These are phyloP conservation scores for Oceanites oceanicus DNA, from an alignment of 2,113 vertebrate genomes.

Conservation along the genomic window DNA sequence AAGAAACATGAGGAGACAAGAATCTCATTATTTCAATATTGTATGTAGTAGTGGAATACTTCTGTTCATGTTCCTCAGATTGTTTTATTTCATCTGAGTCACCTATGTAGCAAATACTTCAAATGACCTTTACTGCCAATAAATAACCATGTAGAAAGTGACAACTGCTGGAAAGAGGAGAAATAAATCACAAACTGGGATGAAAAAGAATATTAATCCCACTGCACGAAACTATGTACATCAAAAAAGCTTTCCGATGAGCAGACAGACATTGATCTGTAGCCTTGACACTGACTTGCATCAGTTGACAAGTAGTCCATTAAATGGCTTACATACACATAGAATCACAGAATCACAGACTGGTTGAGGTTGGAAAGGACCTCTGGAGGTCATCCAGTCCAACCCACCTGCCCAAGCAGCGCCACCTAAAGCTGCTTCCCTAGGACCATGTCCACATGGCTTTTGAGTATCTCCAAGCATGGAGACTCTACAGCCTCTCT, in stretches of 20 bases:
- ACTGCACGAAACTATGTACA: neutral
- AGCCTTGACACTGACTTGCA: neutral
- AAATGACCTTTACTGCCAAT: neutral
- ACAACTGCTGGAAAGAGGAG: neutral
- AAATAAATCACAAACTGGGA: neutral
- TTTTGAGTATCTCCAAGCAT: neutral
- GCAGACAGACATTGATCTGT: neutral
- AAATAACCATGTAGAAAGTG: neutral
- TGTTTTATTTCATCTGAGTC: neutral
- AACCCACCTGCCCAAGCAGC: neutral
- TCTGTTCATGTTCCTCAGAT: neutral
- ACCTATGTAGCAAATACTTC: neutral
- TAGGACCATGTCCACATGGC: neutral
- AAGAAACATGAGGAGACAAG: neutral
- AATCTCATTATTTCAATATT: neutral
- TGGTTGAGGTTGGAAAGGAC: neutral
- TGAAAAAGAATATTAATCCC: neutral
- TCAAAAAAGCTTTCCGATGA: neutral
- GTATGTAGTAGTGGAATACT: neutral
- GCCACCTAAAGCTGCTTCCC: neutral
- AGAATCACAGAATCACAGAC: neutral
- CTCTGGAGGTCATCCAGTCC: neutral
- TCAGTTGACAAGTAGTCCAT: neutral
- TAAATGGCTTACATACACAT: neutral
- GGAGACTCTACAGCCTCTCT: neutral